Evolutionary conservation across 30 jellyfish, hydroid and myxozoan species (phyloP), one percentile per base, ranked within the genome.

Genomic region (Catostylus mosaicus): DNA sequence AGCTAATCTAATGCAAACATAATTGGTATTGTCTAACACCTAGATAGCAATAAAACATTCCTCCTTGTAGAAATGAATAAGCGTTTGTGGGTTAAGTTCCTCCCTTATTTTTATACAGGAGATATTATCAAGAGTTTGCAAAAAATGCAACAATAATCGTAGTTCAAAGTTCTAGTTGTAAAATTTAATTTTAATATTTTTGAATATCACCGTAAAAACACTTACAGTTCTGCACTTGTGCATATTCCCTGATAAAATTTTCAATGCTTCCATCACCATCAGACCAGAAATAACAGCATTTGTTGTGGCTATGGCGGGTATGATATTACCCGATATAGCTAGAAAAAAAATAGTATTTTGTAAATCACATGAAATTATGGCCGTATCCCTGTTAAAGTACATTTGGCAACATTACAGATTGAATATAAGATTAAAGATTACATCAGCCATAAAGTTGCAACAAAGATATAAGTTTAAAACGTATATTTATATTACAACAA

Each of bases 271-370:
- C 85, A 90, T 76, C 34, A 96, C 99, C 74, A 90, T 85, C 8
- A 96, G 87, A 24, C 97, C 98, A 24, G 98, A 98, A 6, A 96
- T 87, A 62, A 96, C 82, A 0, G 98, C 99, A 75, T 96, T 96
- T 22, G 99, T 96, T 10, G 99, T 90, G 19, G 99, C 99, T 12
- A 96, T 90, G 12, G 99, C 99, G 33, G 99, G 99, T 6, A 96
- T 90, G 59, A 96, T 96, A 79, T 96, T 96, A 1, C 99, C 99
- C 34, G 97, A 82, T 77, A 86, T 76, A 3, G 96, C 86, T 83
- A 31, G 51, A 52, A 78, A 33, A 27, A 85, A 36, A 30, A 59
- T 8, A 35, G 0, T 26, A 9, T 4, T 8, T 20, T 18, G 30
- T 23, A 7, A 23, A 37, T 52, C 26, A 57, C n/a, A 36, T 8